Evolutionary conservation across 2,888 invertebrate species (phyloP).

Genomic region (Scaptomyza polygonia): DNA sequence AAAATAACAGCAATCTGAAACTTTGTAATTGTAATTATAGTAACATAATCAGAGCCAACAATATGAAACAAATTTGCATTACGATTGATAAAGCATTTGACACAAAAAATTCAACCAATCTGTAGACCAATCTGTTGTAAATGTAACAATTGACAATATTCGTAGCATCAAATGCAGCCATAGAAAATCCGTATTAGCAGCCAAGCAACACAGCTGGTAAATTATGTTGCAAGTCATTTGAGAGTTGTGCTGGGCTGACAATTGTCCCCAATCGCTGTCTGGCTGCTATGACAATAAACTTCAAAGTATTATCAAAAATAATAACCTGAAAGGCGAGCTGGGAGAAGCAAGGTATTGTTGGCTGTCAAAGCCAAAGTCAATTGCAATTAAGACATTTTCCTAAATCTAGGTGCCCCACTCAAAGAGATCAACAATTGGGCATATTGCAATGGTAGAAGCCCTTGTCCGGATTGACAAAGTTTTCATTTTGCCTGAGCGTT

Average conservation of each 20-base stretch:
- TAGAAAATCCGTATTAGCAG: slow-evolving; percentile 26
- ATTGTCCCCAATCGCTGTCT: slow-evolving; percentile 20
- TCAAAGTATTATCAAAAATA: slow-evolving; percentile 14
- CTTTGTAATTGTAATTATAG: not conserved
- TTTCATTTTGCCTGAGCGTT: not conserved
- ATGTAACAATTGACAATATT: slow-evolving; percentile 7
- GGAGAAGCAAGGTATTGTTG: not conserved
- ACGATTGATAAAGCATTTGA: not conserved
- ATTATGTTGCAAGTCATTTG: slow-evolving; percentile 33
- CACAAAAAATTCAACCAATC: not conserved
- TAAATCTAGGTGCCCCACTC: slow-evolving; percentile 18
- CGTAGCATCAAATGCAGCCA: slow-evolving; percentile 8
- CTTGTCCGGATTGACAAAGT: slow-evolving; percentile 20
- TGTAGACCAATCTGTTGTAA: slow-evolving; percentile 1
- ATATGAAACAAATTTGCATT: not conserved
- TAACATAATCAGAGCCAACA: not conserved
- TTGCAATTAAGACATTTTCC: slow-evolving; percentile 47
- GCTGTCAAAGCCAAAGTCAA: slow-evolving; percentile 34
- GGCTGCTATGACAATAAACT: slow-evolving; percentile 40
- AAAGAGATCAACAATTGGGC: slow-evolving; percentile 25
- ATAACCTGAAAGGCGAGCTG: slow-evolving; percentile 9
- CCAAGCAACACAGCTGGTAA: slow-evolving; percentile 43
- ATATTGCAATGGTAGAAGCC: slow-evolving; percentile 27
- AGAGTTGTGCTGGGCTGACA: not conserved
- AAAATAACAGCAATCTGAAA: too few relatives aligned